Percentiles rank a stretch among this genome's conserved stretches.
These are phyloP conservation scores for Chiloscyllium punctatum DNA, from an alignment of 2,797 vertebrate genomes.

Conservation along the genomic window DNA sequence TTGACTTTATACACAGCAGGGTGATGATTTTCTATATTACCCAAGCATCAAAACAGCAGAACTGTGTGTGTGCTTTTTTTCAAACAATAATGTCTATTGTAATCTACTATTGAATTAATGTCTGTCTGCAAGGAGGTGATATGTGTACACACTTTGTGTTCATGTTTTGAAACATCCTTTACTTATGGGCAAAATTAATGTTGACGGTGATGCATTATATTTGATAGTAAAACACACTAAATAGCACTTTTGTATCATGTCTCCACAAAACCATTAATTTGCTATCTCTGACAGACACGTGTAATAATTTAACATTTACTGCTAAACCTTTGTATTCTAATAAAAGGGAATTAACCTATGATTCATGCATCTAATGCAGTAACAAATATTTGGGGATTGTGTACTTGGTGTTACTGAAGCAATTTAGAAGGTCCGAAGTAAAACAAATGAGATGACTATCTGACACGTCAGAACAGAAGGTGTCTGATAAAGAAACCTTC, in stretches of 20 bases:
- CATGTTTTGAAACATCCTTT: neutral
- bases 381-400: constrained; percentile 24
- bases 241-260: neutral
- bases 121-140: neutral
- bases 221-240: neutral
- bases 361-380: neutral
- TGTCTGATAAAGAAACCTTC: constrained; percentile 23
- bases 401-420: neutral
- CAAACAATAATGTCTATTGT: neutral
- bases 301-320: constrained; percentile 12
- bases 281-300: constrained; percentile 21
- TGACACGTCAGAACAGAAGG: constrained; percentile 7
- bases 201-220: neutral
- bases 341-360: neutral
- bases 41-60: neutral
- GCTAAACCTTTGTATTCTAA: neutral
- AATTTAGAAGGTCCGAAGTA: neutral
- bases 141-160: neutral
- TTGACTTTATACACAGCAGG: neutral
- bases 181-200: neutral
- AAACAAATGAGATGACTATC: neutral
- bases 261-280: neutral
- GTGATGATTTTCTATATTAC: neutral
- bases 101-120: constrained; percentile 7
- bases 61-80: neutral